Evolutionary conservation across 2,113 vertebrate genomes (phyloP), one percentile per base, ranked within the genome.

Genomic region (Tetraodon nigroviridis): DNA sequence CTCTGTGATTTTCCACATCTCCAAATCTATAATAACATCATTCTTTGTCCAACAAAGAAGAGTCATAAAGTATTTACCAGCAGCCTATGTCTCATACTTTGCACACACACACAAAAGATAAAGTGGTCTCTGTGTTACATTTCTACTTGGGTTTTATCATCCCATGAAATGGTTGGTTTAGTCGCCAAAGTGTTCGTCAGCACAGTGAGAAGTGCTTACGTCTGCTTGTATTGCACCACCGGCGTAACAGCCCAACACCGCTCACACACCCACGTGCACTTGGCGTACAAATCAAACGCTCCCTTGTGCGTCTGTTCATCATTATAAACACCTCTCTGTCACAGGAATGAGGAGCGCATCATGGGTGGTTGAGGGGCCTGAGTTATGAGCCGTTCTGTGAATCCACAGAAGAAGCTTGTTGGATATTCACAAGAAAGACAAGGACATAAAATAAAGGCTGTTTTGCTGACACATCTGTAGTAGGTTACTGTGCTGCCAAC

Each of bases 391-490:
- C 21, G 47, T 21, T 6, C 7, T 47, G 48, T 51, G 46, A 70
- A 72, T 64, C 63, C 69, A 66, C 52, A 66, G 60, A 73, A 19
- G 60, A 73, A 19, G 47, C 14, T 11, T 48, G 24, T 65, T 63
- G 51, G 70, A 61, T 78, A 68, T 62, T 64, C 62, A 72, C 53
- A 64, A 52, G 59, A 66, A 77, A 73, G 55, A 67, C 67, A 76
- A 48, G 54, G 53, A 70, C 78, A 72, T 69, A 83, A 76, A 69
- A 71, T 58, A 48, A 42, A 73, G 51, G 45, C 44, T 47, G 47
- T 83, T 84, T 81, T 83, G 85, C 83, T 84, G 85, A 85, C 81
- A 81, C 83, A 80, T 81, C 69, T 78, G 81, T 68, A 55, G 63
- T 0, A 51, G 66, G 71, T 76, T 76, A 44, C 76, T 22, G 6